Evolutionary conservation across 2,888 invertebrate species (phyloP).

Genomic region (Sycophila texana): DNA sequence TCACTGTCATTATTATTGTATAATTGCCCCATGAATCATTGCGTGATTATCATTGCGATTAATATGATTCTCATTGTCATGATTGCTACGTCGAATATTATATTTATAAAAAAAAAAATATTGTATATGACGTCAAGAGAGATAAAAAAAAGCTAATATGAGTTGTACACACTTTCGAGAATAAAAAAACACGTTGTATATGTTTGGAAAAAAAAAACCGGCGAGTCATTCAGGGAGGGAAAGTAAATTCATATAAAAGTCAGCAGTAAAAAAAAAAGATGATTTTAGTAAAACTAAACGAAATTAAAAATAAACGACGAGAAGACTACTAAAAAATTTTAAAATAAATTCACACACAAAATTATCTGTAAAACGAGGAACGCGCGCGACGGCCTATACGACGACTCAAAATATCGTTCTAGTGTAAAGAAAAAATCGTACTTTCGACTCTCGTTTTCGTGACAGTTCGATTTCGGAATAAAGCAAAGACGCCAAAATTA

Average conservation of each 20-base stretch:
- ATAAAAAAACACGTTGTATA: constrained; percentile 60
- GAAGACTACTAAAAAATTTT: constrained; percentile 59
- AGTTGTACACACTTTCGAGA: constrained; percentile 75
- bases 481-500: constrained; percentile 26
- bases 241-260: constrained; percentile 60
- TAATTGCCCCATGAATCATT: constrained; percentile 56
- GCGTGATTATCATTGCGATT: constrained; percentile 72
- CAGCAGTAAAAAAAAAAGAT: constrained; percentile 43
- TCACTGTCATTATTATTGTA: constrained; percentile 71
- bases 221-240: constrained; percentile 63
- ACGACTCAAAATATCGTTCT: constrained; percentile 62
- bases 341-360: constrained; percentile 71
- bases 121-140: constrained; percentile 71
- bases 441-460: constrained; percentile 52
- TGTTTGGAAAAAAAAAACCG: constrained; percentile 60
- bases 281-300: constrained; percentile 47
- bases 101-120: constrained; percentile 65
- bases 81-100: constrained; percentile 65
- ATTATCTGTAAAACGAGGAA: constrained; percentile 69
- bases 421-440: constrained; percentile 47
- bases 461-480: constrained; percentile 43
- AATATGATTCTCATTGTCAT: constrained; percentile 72
- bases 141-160: constrained; percentile 67
- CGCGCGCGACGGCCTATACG: constrained; percentile 66
- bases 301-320: constrained; percentile 59